phyloP scores from a whole-genome alignment of 2,888 invertebrate species.

The Andrena haemorrhoa region DNA sequence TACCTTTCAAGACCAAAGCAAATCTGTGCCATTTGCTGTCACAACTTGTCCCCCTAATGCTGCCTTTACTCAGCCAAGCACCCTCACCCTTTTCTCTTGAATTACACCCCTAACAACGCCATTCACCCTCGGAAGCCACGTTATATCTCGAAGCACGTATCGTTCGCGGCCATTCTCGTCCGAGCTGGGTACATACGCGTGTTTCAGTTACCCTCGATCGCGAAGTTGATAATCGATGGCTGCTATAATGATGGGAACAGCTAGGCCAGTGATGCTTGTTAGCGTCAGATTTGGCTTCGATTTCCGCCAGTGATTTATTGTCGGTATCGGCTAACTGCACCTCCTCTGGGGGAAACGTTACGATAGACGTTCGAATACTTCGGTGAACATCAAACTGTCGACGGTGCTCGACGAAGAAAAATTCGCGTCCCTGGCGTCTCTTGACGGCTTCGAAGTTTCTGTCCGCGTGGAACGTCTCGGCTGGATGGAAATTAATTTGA shows the following conservation, averaged over 20 bases:
- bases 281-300: conserved; percentile 51
- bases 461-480: neutral
- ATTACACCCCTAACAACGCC: neutral
- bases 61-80: neutral
- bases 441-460: neutral
- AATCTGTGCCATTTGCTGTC: too few species aligned
- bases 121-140: neutral
- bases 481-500: conserved; percentile 10
- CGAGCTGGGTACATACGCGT: neutral
- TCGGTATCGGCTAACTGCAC: conserved; percentile 33
- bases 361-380: neutral
- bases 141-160: conserved; percentile 17
- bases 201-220: conserved; percentile 19
- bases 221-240: conserved; percentile 50
- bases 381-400: neutral
- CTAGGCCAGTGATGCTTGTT: conserved; percentile 36
- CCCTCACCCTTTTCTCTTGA: neutral
- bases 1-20: too few species aligned
- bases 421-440: neutral
- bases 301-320: conserved; percentile 50
- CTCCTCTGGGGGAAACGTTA: neutral
- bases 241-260: conserved; percentile 45
- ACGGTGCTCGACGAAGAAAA: conserved; percentile 3
- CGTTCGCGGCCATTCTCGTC: conserved; percentile 28
- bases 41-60: too few species aligned